A percentile compares a stretch with the other conserved stretches of the same genome.
These are phyloP conservation scores for Cryptocheilus praepositus DNA, from an alignment of 2,888 invertebrate species.

Conservation along the genomic window DNA sequence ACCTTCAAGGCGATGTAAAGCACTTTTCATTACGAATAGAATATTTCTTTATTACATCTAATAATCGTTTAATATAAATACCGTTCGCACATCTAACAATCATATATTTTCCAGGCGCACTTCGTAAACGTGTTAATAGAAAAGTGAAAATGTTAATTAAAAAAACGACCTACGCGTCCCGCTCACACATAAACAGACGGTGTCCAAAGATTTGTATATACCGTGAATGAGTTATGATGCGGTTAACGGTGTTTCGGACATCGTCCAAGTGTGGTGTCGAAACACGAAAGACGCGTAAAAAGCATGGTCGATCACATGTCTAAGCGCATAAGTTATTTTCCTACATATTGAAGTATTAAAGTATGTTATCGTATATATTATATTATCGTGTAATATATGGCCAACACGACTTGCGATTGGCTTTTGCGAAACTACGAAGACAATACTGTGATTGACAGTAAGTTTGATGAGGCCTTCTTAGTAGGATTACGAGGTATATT, in stretches of 20 bases:
- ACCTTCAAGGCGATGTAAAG: no score
- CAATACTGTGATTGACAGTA: neutral
- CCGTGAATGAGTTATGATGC: constrained; percentile 1
- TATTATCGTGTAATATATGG: neutral
- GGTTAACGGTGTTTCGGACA: neutral
- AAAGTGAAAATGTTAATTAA: constrained; percentile 4
- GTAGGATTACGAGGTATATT: neutral
- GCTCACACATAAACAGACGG: neutral
- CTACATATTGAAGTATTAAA: neutral
- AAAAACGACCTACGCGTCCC: neutral
- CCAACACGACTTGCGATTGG: neutral
- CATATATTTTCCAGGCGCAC: constrained; percentile 3
- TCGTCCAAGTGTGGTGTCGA: neutral
- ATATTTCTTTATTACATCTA: constrained; percentile 6
- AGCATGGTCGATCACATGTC: neutral
- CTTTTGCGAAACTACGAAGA: neutral
- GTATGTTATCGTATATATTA: neutral
- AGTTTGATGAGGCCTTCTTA: neutral
- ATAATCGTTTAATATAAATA: constrained; percentile 15
- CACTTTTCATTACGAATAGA: neutral
- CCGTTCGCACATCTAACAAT: constrained; percentile 10
- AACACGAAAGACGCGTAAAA: neutral
- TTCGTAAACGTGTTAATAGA: neutral
- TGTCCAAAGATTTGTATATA: neutral
- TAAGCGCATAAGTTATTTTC: constrained; percentile 7